These are phyloP conservation scores for Philonicus albiceps DNA, from an alignment of 2,888 invertebrate species.

Conservation along the genomic window DNA sequence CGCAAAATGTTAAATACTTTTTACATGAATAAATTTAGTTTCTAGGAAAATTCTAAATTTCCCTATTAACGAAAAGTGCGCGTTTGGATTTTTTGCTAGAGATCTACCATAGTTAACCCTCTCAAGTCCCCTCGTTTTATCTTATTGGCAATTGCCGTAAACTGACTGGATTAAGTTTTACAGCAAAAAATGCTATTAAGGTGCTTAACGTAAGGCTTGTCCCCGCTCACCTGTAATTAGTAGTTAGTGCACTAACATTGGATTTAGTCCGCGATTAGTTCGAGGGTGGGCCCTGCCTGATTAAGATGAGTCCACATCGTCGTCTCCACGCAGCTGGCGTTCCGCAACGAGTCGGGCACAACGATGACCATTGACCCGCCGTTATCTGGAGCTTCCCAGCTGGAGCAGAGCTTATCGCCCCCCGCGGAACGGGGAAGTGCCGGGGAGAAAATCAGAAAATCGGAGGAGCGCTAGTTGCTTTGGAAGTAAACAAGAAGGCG, in stretches of 20 bases:
- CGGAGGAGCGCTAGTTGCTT: background rate
- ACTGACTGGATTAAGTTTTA: background rate
- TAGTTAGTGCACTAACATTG: background rate
- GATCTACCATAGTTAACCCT: too few species aligned
- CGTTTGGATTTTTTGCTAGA: too few species aligned
- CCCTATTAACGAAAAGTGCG: too few species aligned
- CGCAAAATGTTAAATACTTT: too few species aligned
- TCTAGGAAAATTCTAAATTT: too few species aligned
- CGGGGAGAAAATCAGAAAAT: too few species aligned
- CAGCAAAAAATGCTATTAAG: background rate
- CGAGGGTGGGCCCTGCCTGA: background rate
- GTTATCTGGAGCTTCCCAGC: background rate
- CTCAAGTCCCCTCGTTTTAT: too few species aligned
- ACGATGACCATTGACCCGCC: background rate
- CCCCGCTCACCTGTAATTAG: background rate
- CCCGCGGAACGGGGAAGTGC: background rate
- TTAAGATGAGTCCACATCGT: background rate
- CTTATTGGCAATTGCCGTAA: background rate
- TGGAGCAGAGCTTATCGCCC: background rate
- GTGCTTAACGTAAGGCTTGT: background rate
- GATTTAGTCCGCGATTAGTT: background rate
- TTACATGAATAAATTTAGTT: too few species aligned
- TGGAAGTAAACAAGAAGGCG: background rate
- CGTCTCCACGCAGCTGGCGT: background rate
- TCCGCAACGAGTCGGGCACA: background rate